Base-by-base conservation (phyloP, 1,140 invertebrate genomes). In the Ericerus pela region DNA sequence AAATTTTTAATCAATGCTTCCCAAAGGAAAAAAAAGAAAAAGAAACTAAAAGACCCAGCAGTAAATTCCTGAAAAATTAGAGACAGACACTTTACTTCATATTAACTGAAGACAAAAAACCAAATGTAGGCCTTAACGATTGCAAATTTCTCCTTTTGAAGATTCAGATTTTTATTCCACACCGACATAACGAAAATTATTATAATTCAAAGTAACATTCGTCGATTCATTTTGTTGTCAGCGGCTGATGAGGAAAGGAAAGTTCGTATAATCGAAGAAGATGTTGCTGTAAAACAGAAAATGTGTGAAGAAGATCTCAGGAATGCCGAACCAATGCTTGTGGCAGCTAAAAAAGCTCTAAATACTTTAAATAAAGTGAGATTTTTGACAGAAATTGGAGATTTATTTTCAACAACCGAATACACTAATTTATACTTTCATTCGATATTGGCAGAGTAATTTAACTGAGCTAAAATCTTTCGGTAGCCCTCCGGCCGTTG, bases 401-500 rank as follows among this genome's bases (percentile, higher is more conserved):
- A 31, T 54, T 51, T 14, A 27, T 38, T 27, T 51, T 60, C 28
- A 43, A 54, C n/a, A n/a, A n/a, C n/a, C n/a, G n/a, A n/a, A n/a
- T n/a, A n/a, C n/a, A n/a, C n/a, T n/a, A n/a, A n/a, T n/a, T n/a
- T n/a, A n/a, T n/a, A 36, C 41, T 10, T 43, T 16, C 14, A 8
- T 43, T 43, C 30, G n/a, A 10, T 33, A 10, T 33, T 33, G 30
- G 41, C 55, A 75, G 72, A 82, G 79, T 59, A 96, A 95, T 70
- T 71, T 96, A 43, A 95, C 92, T 1, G 93, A 97, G 69, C 70
- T 96, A 63, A 96, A 96, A 68, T 90, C 91, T 3, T 95, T 96
- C 69, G 88, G 87, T 2, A 77, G 80, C 3, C 84, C 84, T 11
- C 84, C 84, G 1, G 76, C 79, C 26, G 85, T 85, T 58, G 90